Evolutionary conservation across 2,797 vertebrate species (phyloP).

Genomic region (Ptychadena robeensis): DNA sequence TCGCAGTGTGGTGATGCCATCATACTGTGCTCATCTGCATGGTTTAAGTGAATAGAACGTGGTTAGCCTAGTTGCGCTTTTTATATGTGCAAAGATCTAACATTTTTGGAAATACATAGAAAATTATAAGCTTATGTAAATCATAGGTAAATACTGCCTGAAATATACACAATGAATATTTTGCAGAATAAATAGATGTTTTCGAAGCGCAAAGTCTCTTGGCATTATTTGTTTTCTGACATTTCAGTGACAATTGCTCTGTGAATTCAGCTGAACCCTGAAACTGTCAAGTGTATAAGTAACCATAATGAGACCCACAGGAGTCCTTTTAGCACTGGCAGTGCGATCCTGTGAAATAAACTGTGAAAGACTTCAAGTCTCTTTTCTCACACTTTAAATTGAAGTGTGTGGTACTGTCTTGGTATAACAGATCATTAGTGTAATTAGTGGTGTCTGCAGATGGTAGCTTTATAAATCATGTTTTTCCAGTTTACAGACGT

Average conservation of each 20-base stretch:
- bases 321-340: slow-evolving; percentile 27
- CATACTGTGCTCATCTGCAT: too few species aligned
- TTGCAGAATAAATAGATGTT: not conserved
- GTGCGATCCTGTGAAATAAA: slow-evolving; percentile 32
- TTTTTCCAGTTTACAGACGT: not conserved
- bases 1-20: too few species aligned
- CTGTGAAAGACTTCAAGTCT: slow-evolving; percentile 40
- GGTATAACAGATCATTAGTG: slow-evolving; percentile 22
- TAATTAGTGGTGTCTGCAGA: slow-evolving; percentile 11
- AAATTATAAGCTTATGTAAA: not conserved
- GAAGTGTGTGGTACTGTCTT: not conserved
- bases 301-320: slow-evolving; percentile 49
- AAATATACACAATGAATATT: not conserved
- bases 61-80: too few species aligned
- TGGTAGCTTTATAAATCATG: not conserved
- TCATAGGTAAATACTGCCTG: not conserved
- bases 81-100: not conserved
- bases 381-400: not conserved
- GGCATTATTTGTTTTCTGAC: not conserved
- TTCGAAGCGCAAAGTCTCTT: slow-evolving; percentile 16
- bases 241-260: not conserved
- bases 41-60: too few species aligned
- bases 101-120: not conserved
- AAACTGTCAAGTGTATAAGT: slow-evolving; percentile 7
- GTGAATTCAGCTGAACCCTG: not conserved